These are phyloP conservation scores for Manacus vitellinus DNA, from an alignment of 2,113 vertebrate genomes.

Conservation along the genomic window DNA sequence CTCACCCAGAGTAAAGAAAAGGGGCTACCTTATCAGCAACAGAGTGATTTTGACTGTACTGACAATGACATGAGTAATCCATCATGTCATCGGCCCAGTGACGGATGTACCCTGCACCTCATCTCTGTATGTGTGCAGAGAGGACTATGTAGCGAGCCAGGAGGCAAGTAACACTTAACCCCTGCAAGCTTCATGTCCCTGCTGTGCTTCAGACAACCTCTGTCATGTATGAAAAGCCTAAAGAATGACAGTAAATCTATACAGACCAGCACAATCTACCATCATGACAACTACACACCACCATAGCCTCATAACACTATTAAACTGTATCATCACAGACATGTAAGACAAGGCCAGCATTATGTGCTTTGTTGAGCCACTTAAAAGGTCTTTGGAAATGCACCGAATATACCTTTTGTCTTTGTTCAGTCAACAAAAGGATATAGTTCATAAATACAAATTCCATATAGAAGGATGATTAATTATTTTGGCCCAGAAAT, in stretches of 20 bases:
- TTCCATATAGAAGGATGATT: neutral
- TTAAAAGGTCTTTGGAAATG: constrained; percentile 27
- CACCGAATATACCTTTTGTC: neutral
- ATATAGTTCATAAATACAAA: constrained; percentile 17
- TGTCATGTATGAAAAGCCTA: constrained; percentile 67
- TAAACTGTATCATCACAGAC: constrained; percentile 71
- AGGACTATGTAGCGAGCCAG: constrained; percentile 73
- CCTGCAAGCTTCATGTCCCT: constrained; percentile 73
- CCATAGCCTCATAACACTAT: constrained; percentile 73
- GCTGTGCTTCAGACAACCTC: constrained; percentile 70
- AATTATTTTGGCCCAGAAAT: neutral
- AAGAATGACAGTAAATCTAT: constrained; percentile 85
- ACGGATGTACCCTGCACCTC: constrained; percentile 74
- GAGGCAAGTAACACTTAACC: constrained; percentile 83
- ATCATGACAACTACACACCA: constrained; percentile 70
- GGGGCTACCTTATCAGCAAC: constrained; percentile 77
- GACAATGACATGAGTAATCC: constrained; percentile 85
- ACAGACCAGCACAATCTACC: constrained; percentile 74
- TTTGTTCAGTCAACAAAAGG: neutral
- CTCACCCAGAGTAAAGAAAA: constrained; percentile 70
- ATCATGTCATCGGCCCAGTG: constrained; percentile 82
- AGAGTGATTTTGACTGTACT: constrained; percentile 80
- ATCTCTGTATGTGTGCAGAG: constrained; percentile 74
- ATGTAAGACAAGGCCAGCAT: constrained; percentile 65
- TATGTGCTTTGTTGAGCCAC: constrained; percentile 42